A percentile compares a stretch with the other conserved stretches of the same genome.
phyloP scores from a whole-genome alignment of 64 coral and sea anemone genomes.

The Montipora sp. region DNA sequence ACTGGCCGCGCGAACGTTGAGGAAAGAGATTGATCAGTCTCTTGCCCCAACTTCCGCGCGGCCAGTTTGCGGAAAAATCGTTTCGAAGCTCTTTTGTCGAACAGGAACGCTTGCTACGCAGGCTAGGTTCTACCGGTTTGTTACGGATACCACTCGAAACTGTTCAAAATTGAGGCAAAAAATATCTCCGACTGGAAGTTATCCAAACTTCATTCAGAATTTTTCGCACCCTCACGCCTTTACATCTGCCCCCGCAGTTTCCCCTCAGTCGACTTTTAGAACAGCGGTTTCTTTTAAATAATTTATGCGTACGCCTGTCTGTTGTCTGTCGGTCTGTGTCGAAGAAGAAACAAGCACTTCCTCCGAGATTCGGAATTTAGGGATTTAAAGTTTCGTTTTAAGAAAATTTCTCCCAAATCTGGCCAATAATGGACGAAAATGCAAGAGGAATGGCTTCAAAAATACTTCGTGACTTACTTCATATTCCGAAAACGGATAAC shows the following conservation, averaged over 20 bases:
- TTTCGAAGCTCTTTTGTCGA: too few species aligned
- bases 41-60: too few species aligned
- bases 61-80: too few species aligned
- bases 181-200: too few species aligned
- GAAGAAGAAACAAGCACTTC: conserved; percentile 6
- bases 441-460: conserved; percentile 40
- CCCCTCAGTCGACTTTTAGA: neutral
- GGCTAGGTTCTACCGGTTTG: too few species aligned
- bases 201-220: too few species aligned
- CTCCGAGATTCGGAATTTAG: neutral
- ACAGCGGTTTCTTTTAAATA: neutral
- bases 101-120: too few species aligned
- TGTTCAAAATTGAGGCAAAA: too few species aligned
- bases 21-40: too few species aligned
- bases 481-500: conserved; percentile 17
- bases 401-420: neutral
- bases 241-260: neutral
- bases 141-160: too few species aligned
- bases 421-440: conserved; percentile 1
- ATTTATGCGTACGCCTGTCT: conserved; percentile 43
- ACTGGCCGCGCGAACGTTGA: too few species aligned
- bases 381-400: neutral
- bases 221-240: neutral
- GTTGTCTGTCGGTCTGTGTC: neutral
- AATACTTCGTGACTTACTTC: conserved; percentile 31